phyloP scores from a whole-genome alignment of 2,888 invertebrate genomes.

The Argyresthia goedartella region DNA sequence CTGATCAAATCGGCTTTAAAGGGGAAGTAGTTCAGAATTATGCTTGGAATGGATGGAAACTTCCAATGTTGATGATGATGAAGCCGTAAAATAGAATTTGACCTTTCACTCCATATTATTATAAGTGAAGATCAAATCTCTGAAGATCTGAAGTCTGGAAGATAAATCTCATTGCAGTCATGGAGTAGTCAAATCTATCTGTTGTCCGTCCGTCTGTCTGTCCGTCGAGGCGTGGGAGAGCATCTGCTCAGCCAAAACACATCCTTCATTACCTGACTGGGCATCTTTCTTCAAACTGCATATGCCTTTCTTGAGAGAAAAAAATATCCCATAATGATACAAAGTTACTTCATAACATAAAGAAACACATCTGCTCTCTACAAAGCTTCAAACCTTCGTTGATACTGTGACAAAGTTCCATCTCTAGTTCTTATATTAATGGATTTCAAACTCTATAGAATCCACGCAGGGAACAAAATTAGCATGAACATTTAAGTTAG shows the following conservation, averaged over 20 bases:
- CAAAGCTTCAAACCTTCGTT: neutral
- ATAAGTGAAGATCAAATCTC: too few species aligned
- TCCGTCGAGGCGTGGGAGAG: constrained; percentile 18
- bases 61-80: too few species aligned
- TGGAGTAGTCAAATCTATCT: too few species aligned
- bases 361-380: constrained; percentile 55
- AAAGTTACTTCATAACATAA: constrained; percentile 51
- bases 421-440: neutral
- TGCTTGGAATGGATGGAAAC: too few species aligned
- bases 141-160: too few species aligned
- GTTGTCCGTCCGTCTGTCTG: neutral
- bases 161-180: too few species aligned
- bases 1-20: too few species aligned
- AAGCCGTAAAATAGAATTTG: too few species aligned
- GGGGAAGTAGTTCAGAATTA: too few species aligned
- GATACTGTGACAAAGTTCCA: neutral
- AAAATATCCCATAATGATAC: constrained; percentile 56
- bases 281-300: constrained; percentile 35
- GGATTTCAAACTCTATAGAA: neutral
- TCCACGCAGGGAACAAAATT: neutral
- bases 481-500: too few species aligned
- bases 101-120: too few species aligned
- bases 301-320: constrained; percentile 49
- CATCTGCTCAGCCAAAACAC: constrained; percentile 34
- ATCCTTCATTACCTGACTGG: constrained; percentile 37